Base-by-base conservation (phyloP, 2,797 vertebrate species). In the Artibeus lituratus region DNA sequence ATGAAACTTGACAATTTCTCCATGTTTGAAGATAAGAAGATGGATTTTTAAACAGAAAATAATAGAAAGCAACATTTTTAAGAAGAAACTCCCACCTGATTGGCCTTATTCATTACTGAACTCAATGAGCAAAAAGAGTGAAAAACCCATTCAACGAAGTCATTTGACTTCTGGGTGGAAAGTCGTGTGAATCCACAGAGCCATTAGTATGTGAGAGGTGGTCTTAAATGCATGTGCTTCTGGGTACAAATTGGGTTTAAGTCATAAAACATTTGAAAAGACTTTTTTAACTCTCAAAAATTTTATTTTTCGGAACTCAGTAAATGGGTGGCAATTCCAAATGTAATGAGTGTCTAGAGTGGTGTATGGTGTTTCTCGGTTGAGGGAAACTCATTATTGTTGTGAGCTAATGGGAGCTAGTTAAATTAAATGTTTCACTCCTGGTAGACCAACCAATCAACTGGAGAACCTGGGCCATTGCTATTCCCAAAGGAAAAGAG, bases 351-450 rank as follows among this genome's bases (percentile, higher is more conserved):
- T 85, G 7, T 87, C 55, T 91, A 4, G 44, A 67, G 42, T 55
- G 29, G 26, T 26, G 2, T 10, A 22, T 69, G 62, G 9, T 94
- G 10, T 73, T 91, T 96, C 88, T 94, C 94, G 29, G 69, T 69
- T 81, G 55, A 95, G 83, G 51, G 55, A 83, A 74, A 78, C 85
- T 93, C 85, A 32, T 96, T 95, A 87, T 82, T 95, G 82, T 83
- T 82, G 26, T 42, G 83, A 88, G 81, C 19, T 87, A 69, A 88
- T 93, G 80, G 86, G 80, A 95, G 82, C 59, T 55, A 44, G 39
- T 91, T 97, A 97, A 96, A 97, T 97, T 96, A 97, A 97, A 91
- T 92, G 19, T 94, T 86, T 76, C 91, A 83, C 65, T 95, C 77
- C 47, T 87, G 90, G 67, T 7, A 87, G 51, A 78, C 89, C 62